Percentiles rank a stretch among this genome's conserved stretches.
Evolutionary conservation across 1,140 invertebrate genomes (phyloP).

Genomic region (Drosophila suzukii): DNA sequence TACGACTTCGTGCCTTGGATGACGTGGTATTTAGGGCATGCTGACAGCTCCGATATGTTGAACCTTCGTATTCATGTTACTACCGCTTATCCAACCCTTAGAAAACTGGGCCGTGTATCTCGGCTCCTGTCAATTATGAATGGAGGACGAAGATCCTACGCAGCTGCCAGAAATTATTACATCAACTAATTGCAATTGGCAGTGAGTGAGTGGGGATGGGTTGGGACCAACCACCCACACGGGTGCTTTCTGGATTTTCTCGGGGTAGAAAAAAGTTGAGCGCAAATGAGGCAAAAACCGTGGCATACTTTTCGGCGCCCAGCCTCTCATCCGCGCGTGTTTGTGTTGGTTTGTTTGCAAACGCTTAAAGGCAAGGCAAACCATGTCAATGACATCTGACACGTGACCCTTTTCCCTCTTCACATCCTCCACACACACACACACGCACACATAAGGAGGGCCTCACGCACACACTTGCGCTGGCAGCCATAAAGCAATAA

Average conservation of each 20-base stretch:
- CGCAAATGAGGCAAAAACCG: conserved; percentile 74
- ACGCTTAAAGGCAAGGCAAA: conserved; percentile 77
- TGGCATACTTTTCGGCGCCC: conserved; percentile 67
- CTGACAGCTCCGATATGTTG: conserved; percentile 64
- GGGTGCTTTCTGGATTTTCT: background rate
- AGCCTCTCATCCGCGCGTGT: conserved; percentile 23
- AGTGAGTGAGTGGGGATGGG: conserved; percentile 10
- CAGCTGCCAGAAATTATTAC: conserved; percentile 57
- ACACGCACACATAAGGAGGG: conserved; percentile 4
- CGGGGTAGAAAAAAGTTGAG: conserved; percentile 28
- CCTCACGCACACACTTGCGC: conserved; percentile 5
- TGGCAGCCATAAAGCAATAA: conserved; percentile 70
- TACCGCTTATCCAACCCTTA: background rate
- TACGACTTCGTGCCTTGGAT: conserved; percentile 11
- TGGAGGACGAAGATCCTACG: conserved; percentile 6
- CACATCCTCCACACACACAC: conserved; percentile 28
- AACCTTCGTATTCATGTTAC: conserved; percentile 44
- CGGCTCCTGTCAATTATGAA: conserved; percentile 40
- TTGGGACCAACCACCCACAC: background rate
- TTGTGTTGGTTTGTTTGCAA: conserved; percentile 60
- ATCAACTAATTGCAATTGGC: conserved; percentile 63
- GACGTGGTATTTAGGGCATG: conserved; percentile 64
- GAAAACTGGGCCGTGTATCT: conserved; percentile 15
- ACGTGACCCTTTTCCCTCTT: conserved; percentile 76
- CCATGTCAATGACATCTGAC: conserved; percentile 83